phyloP scores from a whole-genome alignment of 2,113 vertebrate genomes.

The Plestiodon gilberti region DNA sequence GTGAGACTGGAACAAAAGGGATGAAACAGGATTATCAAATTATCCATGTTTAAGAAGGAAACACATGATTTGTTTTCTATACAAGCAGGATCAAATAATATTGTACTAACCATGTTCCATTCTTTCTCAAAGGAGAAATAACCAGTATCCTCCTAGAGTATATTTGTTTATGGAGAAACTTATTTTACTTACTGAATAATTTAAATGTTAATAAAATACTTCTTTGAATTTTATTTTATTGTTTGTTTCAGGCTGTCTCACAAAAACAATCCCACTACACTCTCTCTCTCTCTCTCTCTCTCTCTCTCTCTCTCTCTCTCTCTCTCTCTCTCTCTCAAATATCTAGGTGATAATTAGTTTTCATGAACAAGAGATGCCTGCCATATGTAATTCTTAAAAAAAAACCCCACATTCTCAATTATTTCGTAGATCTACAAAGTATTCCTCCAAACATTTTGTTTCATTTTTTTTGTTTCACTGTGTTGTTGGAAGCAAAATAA shows the following conservation, averaged over 20 bases:
- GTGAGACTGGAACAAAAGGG: background rate
- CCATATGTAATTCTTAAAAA: background rate
- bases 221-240: background rate
- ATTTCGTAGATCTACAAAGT: slow-evolving; percentile 14
- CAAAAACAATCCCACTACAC: background rate
- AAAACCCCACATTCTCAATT: background rate
- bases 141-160: background rate
- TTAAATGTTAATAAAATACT: background rate
- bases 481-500: background rate
- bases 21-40: background rate
- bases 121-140: background rate
- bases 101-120: background rate
- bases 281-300: background rate
- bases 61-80: background rate
- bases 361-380: background rate
- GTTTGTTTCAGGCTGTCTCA: slow-evolving; percentile 5
- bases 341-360: background rate
- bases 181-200: slow-evolving; percentile 8
- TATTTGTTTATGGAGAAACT: background rate
- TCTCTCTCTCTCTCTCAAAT: background rate
- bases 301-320: too few relatives aligned
- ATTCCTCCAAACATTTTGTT: background rate
- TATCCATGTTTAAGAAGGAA: background rate
- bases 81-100: background rate
- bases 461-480: background rate